These are phyloP conservation scores for Lucinisca nassula DNA, from an alignment of 2,888 invertebrate genomes.

Conservation along the genomic window DNA sequence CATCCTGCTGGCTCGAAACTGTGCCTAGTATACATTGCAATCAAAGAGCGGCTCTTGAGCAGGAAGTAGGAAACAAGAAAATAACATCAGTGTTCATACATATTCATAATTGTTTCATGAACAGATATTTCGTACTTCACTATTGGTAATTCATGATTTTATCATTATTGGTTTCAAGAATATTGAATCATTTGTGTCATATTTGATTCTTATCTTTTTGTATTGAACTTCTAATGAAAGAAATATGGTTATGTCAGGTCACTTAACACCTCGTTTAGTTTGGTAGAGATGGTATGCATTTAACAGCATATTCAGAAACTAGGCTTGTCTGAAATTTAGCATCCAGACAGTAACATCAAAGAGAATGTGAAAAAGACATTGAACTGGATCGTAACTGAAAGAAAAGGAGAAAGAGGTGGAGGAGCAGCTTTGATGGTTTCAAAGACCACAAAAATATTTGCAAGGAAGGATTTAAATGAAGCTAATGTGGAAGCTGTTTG, in stretches of 20 bases:
- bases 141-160: no score
- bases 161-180: no score
- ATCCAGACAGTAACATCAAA: constrained; percentile 9
- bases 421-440: constrained; percentile 16
- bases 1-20: no score
- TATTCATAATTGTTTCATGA: no score
- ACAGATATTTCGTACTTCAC: no score
- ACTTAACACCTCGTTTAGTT: constrained; percentile 27
- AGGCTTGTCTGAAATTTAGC: constrained; percentile 28
- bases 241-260: constrained; percentile 26
- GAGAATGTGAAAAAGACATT: constrained; percentile 16
- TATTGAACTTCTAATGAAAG: no score
- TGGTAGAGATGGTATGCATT: neutral
- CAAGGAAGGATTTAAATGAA: constrained; percentile 14
- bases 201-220: no score
- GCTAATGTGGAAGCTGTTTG: constrained; percentile 28
- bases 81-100: no score
- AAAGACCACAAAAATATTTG: constrained; percentile 15
- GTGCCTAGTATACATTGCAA: no score
- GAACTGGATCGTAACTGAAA: constrained; percentile 20
- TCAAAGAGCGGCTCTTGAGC: no score
- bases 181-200: no score
- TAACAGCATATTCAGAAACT: constrained; percentile 8
- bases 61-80: no score
- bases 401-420: constrained; percentile 7